Percentiles rank a stretch among this genome's conserved stretches.
Evolutionary conservation across 92 coral and sea anemone genomes (phyloP).

Genomic region (Paramuricea clavata): DNA sequence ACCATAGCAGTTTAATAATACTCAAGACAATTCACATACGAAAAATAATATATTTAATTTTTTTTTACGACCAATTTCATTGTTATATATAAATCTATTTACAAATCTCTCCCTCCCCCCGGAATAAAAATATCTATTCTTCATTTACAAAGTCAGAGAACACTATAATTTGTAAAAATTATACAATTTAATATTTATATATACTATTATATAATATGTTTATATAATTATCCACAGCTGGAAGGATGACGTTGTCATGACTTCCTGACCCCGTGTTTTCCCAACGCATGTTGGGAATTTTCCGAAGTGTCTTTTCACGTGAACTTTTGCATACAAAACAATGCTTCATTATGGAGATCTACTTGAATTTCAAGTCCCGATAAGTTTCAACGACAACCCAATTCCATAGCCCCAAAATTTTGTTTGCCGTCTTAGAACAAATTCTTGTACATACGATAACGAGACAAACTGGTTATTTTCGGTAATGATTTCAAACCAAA

Average conservation of each 20-base stretch:
- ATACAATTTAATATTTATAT: background rate
- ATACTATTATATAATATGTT: background rate
- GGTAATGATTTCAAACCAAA: background rate
- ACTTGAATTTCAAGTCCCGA: background rate
- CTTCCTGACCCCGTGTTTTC: background rate
- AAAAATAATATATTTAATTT: background rate
- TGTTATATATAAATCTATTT: background rate
- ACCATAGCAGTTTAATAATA: no score
- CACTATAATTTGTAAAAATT: no score
- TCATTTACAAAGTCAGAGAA: background rate
- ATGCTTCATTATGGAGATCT: background rate
- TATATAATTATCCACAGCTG: background rate
- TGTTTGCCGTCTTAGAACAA: background rate
- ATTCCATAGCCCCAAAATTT: background rate
- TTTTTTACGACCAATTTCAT: no score
- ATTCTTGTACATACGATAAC: background rate
- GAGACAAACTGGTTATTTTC: background rate
- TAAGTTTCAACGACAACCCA: no score
- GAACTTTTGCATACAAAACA: slow-evolving; percentile 4
- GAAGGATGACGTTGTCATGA: background rate
- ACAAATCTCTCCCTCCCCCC: background rate
- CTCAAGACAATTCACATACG: no score
- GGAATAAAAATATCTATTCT: background rate
- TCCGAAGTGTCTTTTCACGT: background rate
- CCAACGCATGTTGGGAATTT: slow-evolving; percentile 10